Evolutionary conservation across 2,888 invertebrate genomes (phyloP), one percentile per base, ranked within the genome.

Genomic region (Plebejus argus): DNA sequence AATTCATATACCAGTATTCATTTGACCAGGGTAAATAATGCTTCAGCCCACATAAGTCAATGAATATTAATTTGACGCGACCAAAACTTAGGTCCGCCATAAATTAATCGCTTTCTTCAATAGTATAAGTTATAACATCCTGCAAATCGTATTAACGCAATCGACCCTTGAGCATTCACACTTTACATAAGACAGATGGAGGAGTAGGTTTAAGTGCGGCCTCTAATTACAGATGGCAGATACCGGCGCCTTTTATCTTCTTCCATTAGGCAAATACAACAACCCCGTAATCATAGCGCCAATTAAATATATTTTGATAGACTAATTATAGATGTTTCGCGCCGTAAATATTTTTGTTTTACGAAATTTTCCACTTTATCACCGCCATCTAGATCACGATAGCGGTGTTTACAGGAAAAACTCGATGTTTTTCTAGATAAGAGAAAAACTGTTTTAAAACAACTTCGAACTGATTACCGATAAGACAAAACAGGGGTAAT

Each of bases 201-300:
- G 74, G 74, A 74, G 86, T 91, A 90, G 87, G 81, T 93, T 92
- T 93, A 93, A 93, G 92, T 93, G 92, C 49, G 49, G 71, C 92
- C 94, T 93, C 89, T 93, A 93, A 93, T 93, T 93, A 93, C 80
- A 87, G 94, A 93, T 92, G 88, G 86, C 80, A 86, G 93, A 93
- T 93, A 93, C 87, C 91, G 90, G 87, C 82, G 83, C 91, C 93
- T 93, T 92, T 93, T 93, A 93, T 93, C 91, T 92, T 89, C 91
- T 90, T 93, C 94, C 93, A 93, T 93, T 93, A 94, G 90, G 89
- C 91, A 94, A 94, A 93, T 93, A 94, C 93, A 92, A 90, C 91
- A 86, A 88, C 86, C 85, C 81, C 85, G 81, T 93, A 94, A 94
- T 92, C 88, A 93, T 88, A 90, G 88, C 86, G 90, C 86, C 90